Evolutionary conservation across 2,888 invertebrate genomes (phyloP), one percentile per base, ranked within the genome.

Genomic region (Melitaea athalia): DNA sequence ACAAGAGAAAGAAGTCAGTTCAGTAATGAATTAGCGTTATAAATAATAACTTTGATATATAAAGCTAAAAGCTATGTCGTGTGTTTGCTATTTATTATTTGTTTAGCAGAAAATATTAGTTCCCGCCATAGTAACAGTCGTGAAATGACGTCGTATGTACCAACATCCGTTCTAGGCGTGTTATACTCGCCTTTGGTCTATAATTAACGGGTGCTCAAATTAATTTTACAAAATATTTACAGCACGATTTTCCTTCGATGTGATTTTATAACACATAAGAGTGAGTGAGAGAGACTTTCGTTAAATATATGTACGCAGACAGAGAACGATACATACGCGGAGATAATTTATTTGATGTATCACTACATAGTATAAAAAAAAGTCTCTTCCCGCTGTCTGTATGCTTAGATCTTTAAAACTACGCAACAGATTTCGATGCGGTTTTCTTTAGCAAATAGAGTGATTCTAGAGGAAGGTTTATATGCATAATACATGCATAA

Each of bases 71-170:
- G 7, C n/a, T 55, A 11, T 24, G 15, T 33, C 17, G 6, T 33
- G 33, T n/a, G 45, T 59, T 60, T 57, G 45, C 12, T 38, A 45
- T 53, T 45, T 60, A 47, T 43, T 62, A 50, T 43, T 12, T 43
- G 17, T 50, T 42, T 67, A 31, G 4, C n/a, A 49, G 42, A 15
- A 64, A 71, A 63, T 50, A 62, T 43, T 33, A 17, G 72, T 74
- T 80, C 77, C 83, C 80, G 80, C 78, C 81, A 78, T 85, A 74
- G 80, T 76, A 82, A 82, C 81, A 68, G 52, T 55, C 24, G 31
- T 15, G 11, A 24, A 45, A 67, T 70, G 33, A 47, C 64, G 65
- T 63, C 61, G 62, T 63, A 61, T 38, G 10, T 24, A 11, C n/a
- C n/a, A n/a, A n/a, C 55, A 33, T 33, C 8, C n/a, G 55, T 38